Evolutionary conservation across 1,140 invertebrate species (phyloP).

Genomic region (Dolichoris vasculosae): DNA sequence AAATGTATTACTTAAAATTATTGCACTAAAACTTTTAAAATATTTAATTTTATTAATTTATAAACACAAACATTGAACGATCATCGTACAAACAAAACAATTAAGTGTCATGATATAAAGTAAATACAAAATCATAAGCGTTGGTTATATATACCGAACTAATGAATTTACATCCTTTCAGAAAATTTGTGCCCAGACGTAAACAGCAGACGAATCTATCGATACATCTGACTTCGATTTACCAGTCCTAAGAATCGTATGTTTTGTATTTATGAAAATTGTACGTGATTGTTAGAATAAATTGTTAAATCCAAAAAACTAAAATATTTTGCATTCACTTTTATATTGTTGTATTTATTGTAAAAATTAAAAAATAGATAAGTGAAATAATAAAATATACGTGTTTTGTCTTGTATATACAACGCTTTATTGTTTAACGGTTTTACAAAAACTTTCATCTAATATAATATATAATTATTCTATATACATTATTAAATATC

Average conservation of each 20-base stretch:
- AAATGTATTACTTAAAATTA: neutral
- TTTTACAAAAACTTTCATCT: conserved; percentile 15
- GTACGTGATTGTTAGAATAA: neutral
- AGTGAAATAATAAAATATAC: neutral
- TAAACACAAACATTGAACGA: neutral
- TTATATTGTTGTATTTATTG: neutral
- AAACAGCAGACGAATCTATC: neutral
- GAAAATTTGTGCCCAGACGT: neutral
- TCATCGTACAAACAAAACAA: neutral
- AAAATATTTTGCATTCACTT: neutral
- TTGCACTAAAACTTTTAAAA: neutral
- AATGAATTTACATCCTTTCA: neutral
- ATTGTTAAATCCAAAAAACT: neutral
- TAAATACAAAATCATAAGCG: neutral
- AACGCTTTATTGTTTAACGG: conserved; percentile 36
- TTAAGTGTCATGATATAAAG: neutral
- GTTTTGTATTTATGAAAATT: conserved; percentile 2
- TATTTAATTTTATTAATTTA: neutral
- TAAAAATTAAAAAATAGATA: neutral
- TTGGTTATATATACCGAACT: neutral
- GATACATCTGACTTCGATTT: neutral
- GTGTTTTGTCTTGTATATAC: conserved; percentile 21
- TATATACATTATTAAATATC: conserved; percentile 51
- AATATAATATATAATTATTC: conserved; percentile 28
- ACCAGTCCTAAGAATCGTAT: too few species aligned